These are phyloP conservation scores for Cichlasoma orientale DNA, from an alignment of 2,797 vertebrate species.

Conservation along the genomic window DNA sequence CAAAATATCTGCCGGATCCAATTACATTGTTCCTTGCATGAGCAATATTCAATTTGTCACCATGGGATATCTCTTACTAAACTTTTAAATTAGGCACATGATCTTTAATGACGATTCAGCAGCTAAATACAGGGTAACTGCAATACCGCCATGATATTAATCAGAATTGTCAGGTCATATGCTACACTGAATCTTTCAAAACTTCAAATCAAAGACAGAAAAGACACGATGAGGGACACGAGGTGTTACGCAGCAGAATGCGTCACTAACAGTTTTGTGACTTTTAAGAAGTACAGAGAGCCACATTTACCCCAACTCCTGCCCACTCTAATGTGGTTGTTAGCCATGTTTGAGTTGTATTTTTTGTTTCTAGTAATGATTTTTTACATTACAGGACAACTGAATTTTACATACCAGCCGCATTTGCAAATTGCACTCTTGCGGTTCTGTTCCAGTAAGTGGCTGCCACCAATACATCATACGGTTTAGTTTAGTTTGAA, in stretches of 20 bases:
- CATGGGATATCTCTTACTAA: conserved; percentile 47
- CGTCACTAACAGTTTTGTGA: neutral
- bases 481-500: conserved; percentile 21
- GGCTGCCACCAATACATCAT: conserved; percentile 24
- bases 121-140: conserved; percentile 35
- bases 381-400: neutral
- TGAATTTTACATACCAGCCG: neutral
- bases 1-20: conserved; percentile 63
- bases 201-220: neutral
- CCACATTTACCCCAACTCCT: neutral
- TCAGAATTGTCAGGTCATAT: conserved; percentile 19
- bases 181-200: neutral
- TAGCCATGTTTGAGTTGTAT: neutral
- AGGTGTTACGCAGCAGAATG: neutral
- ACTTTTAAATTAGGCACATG: conserved; percentile 47
- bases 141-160: conserved; percentile 5
- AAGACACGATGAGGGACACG: neutral
- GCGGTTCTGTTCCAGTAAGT: conserved; percentile 23
- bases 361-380: neutral
- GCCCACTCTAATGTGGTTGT: neutral
- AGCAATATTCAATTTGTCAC: conserved; percentile 57
- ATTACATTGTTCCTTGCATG: conserved; percentile 70
- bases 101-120: conserved; percentile 44
- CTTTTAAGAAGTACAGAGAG: neutral
- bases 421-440: conserved; percentile 1